Evolutionary conservation across 37 sponge, comb jelly and placozoan species (phyloP), one percentile per base, ranked within the genome.

Genomic region (Crambe crambe): DNA sequence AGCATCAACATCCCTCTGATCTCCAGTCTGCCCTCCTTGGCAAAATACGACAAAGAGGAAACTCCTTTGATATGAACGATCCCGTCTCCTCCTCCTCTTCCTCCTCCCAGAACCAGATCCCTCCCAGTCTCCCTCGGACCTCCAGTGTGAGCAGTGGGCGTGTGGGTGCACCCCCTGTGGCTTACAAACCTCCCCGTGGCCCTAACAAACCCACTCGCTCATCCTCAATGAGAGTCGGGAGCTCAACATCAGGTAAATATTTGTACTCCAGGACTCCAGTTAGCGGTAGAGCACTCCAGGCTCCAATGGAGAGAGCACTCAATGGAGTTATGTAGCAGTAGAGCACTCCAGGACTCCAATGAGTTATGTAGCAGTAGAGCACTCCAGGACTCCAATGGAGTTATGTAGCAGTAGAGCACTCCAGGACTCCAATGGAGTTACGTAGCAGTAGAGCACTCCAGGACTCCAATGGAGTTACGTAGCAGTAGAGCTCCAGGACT

Each of bases 161-260:
- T 2, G 43, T 70, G 23, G 35, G 34, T 25, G 29, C 32, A 23
- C 56, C 78, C 9, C 26, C 78, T 25, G 72, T 80, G 9, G 71
- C 80, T 0, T 56, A 60, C 42, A 80, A 80, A 39, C 80, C 80
- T 40, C 60, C 58, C 20, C 74, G 74, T 70, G 70, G 37, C 26
- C 70, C 70, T 12, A 3, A 12, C 70, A 65, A 65, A 30, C 66
- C 66, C 30, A 18, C 10, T 65, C 66, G 66, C 2, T 65, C 66
- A 18, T 31, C 35, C 5, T 65, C 66, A 2, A 18, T 65, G 9
- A 65, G 12, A 47, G 51, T 47, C 6, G n/a, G n/a, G n/a, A n/a
- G n/a, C n/a, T 12, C 51, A 6, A 47, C 51, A 15, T 47, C 51
- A 47, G 51, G 51, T 47, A 47, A 15, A 15, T 6, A 12, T 15